Base-by-base conservation (phyloP, 2,797 vertebrate genomes). In the Arnoldichthys spilopterus region DNA sequence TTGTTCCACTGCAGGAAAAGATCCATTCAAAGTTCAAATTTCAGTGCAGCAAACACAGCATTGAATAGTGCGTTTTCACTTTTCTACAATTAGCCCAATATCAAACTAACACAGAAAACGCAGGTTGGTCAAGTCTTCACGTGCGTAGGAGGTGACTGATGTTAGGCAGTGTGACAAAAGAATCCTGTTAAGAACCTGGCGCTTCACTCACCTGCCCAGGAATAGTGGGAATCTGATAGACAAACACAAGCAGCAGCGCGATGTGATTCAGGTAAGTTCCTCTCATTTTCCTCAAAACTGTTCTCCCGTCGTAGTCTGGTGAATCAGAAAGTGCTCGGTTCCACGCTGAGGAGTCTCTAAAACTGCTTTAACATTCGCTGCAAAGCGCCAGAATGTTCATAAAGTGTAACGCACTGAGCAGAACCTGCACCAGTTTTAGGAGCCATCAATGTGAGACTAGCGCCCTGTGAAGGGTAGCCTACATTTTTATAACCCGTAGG, bases 141-240 rank as follows among this genome's bases (percentile, higher is more conserved):
- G n/a, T n/a, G n/a, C n/a, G n/a, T n/a, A n/a, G n/a, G n/a, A n/a
- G n/a, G n/a, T n/a, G n/a, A n/a, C n/a, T n/a, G n/a, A n/a, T n/a
- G n/a, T n/a, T n/a, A n/a, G n/a, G n/a, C n/a, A n/a, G n/a, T n/a
- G n/a, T n/a, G n/a, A n/a, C n/a, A n/a, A n/a, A n/a, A n/a, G n/a
- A n/a, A n/a, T n/a, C n/a, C n/a, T 26, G 6, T 59, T 18, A 47
- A 20, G 7, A 26, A 6, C 53, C 34, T 43, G 9, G 56, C 0
- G 53, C 28, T 34, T 43, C 16, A 89, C 93, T 90, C 90, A 95
- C 94, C 93, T 94, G 92, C 84, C 90, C 91, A 79, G 61, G 85
- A 6, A 84, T 64, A 78, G 83, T 67, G 81, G 81, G 83, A n/a
- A 88, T 75, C 2, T 74, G 90, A 86, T 80, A 90, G 67, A 92